Evolutionary conservation across 2,797 vertebrate species (phyloP).

Genomic region (Molothrus aeneus): DNA sequence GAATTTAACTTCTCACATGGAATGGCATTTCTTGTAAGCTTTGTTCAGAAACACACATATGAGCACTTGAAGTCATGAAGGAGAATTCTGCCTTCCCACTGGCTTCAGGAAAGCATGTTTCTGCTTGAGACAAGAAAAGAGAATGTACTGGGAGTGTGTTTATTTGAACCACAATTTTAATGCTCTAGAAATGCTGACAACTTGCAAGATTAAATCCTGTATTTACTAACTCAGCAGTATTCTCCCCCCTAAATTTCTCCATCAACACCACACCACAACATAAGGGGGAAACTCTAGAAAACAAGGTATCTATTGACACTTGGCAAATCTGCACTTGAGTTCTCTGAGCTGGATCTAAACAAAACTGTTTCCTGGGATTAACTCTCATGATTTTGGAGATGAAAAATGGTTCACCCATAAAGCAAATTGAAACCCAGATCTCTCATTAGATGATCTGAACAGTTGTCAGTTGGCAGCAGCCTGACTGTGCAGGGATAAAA

Average conservation of each 20-base stretch:
- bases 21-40: neutral
- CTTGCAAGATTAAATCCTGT: slow-evolving; percentile 14
- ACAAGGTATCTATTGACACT: neutral
- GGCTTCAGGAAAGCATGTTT: neutral
- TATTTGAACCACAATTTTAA: slow-evolving; percentile 26
- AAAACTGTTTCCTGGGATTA: neutral
- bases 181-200: slow-evolving; percentile 19
- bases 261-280: neutral
- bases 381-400: neutral
- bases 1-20: neutral
- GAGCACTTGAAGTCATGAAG: neutral
- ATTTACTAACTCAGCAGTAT: slow-evolving; percentile 39
- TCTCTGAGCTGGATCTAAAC: neutral
- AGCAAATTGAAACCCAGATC: neutral
- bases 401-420: neutral
- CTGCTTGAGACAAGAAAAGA: neutral
- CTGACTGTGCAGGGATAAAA: neutral
- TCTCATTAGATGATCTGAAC: neutral
- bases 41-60: neutral
- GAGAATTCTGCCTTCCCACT: neutral
- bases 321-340: neutral
- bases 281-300: neutral
- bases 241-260: neutral
- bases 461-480: neutral
- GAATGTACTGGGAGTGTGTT: slow-evolving; percentile 23